A percentile compares a stretch with the other conserved stretches of the same genome.
Evolutionary conservation across 2,888 invertebrate genomes (phyloP).

Genomic region (Bembecia ichneumoniformis): DNA sequence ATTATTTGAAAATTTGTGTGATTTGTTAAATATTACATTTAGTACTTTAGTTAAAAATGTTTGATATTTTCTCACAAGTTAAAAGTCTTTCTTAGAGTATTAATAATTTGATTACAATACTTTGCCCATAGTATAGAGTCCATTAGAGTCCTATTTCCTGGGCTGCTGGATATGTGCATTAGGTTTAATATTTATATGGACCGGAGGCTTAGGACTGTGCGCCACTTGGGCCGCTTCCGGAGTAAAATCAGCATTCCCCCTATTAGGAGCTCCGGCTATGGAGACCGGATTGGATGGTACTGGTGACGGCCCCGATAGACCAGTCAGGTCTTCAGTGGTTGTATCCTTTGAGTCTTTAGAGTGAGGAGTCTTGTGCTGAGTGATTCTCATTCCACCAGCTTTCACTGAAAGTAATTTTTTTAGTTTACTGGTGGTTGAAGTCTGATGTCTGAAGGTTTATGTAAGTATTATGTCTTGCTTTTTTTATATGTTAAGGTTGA

Average conservation of each 20-base stretch:
- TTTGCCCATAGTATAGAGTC: no score
- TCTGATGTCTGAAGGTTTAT: no score
- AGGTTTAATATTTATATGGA: constrained; percentile 73
- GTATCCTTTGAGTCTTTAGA: constrained; percentile 76
- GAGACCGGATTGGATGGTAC: constrained; percentile 83
- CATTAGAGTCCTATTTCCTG: constrained; percentile 76
- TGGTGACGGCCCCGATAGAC: constrained; percentile 79
- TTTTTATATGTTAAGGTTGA: no score
- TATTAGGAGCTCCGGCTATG: constrained; percentile 84
- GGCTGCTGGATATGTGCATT: constrained; percentile 88
- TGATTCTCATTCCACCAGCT: constrained; percentile 93
- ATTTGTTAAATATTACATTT: no score
- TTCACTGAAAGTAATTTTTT: constrained; percentile 74
- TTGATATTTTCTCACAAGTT: no score
- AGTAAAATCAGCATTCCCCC: constrained; percentile 90
- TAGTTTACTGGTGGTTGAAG: neutral
- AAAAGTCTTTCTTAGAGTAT: no score
- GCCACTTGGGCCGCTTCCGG: constrained; percentile 90
- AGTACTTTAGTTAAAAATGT: no score
- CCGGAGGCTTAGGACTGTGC: constrained; percentile 84
- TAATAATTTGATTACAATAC: no score
- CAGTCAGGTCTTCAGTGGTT: constrained; percentile 79
- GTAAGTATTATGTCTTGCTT: no score
- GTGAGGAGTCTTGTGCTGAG: constrained; percentile 84
- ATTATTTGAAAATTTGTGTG: no score